Conservation (phyloP, 2,797 vertebrate species). For the Sebastes cheni region DNA sequence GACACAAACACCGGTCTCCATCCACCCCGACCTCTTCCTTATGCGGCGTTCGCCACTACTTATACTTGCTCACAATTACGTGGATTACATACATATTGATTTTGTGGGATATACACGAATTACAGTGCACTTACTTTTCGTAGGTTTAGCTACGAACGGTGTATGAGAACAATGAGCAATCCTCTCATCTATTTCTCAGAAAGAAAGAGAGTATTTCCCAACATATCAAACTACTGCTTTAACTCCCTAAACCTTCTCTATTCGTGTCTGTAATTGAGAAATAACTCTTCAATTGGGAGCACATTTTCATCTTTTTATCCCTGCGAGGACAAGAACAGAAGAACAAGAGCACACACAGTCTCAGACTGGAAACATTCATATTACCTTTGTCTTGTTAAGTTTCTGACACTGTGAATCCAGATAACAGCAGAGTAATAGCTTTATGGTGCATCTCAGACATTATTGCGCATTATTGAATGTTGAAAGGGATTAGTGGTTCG, state of each 20-base stretch:
- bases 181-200: neutral
- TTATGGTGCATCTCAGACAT: neutral
- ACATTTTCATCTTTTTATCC: neutral
- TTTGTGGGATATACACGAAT: too few relatives aligned
- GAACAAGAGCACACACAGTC: neutral
- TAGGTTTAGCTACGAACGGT: fast-evolving
- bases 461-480: neutral
- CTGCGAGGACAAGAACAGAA: neutral
- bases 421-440: conserved; percentile 33
- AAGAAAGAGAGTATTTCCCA: neutral
- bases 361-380: neutral
- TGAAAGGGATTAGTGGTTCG: conserved; percentile 13
- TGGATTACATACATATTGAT: too few relatives aligned
- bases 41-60: too few relatives aligned
- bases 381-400: conserved; percentile 24
- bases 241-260: neutral
- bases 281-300: neutral
- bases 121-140: too few relatives aligned
- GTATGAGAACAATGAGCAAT: too few relatives aligned
- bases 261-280: neutral
- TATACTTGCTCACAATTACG: fast-evolving
- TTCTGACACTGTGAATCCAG: conserved; percentile 12
- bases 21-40: too few relatives aligned
- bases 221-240: neutral
- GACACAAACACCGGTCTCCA: fast-evolving